Evolutionary conservation across 2,113 vertebrate genomes (phyloP).

Genomic region (Callipepla squamata): DNA sequence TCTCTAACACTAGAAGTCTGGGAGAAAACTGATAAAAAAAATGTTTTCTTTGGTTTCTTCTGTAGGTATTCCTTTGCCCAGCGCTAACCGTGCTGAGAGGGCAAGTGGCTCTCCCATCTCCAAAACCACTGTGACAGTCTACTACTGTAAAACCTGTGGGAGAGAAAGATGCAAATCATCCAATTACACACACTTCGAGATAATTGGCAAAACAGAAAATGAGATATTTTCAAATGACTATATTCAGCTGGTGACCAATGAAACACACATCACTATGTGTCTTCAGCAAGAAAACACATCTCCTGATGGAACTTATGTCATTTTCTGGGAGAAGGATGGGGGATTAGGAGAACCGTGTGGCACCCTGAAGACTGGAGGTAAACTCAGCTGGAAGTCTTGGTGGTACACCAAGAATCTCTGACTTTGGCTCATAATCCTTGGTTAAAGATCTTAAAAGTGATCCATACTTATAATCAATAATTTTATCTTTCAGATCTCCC

Average conservation of each 20-base stretch:
- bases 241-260: fast-evolving
- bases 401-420: background rate
- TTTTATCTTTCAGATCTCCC: background rate
- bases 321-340: fast-evolving
- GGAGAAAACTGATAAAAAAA: background rate
- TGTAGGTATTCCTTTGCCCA: background rate
- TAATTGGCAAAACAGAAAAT: fast-evolving
- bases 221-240: fast-evolving
- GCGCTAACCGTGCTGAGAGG: fast-evolving
- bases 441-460: background rate
- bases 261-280: background rate
- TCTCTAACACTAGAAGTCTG: background rate
- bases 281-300: background rate
- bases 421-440: background rate
- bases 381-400: background rate
- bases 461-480: background rate
- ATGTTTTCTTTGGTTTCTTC: background rate
- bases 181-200: fast-evolving
- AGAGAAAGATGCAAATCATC: fast-evolving
- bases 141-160: background rate
- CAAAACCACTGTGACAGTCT: fast-evolving
- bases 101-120: background rate
- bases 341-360: fast-evolving
- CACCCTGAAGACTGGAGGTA: background rate
- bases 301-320: background rate